Conservation (phyloP, 1,140 invertebrate species). For the Zaprionus camerounensis region DNA sequence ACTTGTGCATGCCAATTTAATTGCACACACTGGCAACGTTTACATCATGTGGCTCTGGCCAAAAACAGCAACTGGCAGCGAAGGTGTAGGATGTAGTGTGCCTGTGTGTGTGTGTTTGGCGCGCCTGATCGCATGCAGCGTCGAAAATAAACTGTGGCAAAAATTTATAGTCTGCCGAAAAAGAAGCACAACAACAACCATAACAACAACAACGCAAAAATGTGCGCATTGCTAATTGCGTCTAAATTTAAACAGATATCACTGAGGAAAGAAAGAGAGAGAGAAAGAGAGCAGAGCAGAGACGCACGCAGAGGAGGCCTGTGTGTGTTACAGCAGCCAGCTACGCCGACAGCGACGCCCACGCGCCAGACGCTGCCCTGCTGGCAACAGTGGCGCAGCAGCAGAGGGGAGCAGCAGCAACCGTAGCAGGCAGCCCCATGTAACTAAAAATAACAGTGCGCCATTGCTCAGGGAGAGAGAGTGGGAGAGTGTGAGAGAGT, state of each 20-base stretch:
- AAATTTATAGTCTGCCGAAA: conserved; percentile 69
- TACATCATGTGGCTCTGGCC: conserved; percentile 65
- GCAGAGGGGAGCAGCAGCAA: conserved; percentile 27
- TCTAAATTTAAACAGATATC: conserved; percentile 67
- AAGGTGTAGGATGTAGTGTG: conserved; percentile 75
- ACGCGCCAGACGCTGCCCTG: conserved; percentile 69
- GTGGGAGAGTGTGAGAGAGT: conserved; percentile 13
- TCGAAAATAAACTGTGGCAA: conserved; percentile 82
- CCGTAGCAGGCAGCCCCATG: conserved; percentile 54
- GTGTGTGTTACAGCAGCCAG: conserved; percentile 43
- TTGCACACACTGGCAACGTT: conserved; percentile 65
- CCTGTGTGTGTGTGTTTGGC: conserved; percentile 42
- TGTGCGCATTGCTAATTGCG: conserved; percentile 82
- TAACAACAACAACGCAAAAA: conserved; percentile 58
- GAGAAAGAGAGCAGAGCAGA: conserved; percentile 18
- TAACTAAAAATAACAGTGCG: conserved; percentile 72
- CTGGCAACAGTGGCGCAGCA: conserved; percentile 36
- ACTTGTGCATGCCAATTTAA: conserved; percentile 82
- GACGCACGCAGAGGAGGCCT: conserved; percentile 10
- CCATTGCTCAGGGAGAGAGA: conserved; percentile 30
- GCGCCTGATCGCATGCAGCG: conserved; percentile 72
- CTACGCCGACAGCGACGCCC: conserved; percentile 63
- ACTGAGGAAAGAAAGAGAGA: conserved; percentile 18
- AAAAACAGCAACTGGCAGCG: conserved; percentile 68
- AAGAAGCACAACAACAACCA: conserved; percentile 34